phyloP scores from a whole-genome alignment of 2,888 invertebrate species.

The Lumbricus terrestris region DNA sequence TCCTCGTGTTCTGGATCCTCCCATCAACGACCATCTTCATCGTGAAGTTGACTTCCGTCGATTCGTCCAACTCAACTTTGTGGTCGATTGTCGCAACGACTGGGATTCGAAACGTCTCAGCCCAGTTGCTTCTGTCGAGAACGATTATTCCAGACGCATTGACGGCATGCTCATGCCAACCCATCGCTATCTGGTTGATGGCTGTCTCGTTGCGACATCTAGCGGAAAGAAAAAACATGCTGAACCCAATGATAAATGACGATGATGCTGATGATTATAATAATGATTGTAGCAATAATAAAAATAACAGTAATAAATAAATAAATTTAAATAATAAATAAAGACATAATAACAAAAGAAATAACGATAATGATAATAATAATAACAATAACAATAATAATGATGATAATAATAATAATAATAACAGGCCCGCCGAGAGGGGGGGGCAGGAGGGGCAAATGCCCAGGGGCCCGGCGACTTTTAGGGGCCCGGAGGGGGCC shows the following conservation, averaged over 20 bases:
- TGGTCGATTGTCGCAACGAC: slow-evolving; percentile 27
- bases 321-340: too few relatives aligned
- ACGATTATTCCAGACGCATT: slow-evolving; percentile 8
- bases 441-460: too few relatives aligned
- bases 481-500: too few relatives aligned
- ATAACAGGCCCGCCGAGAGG: too few relatives aligned
- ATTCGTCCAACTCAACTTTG: slow-evolving; percentile 11
- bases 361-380: too few relatives aligned
- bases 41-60: slow-evolving; percentile 23
- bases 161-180: slow-evolving; percentile 14
- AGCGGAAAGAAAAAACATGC: background rate
- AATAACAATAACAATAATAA: too few relatives aligned
- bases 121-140: slow-evolving; percentile 28
- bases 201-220: slow-evolving; percentile 13
- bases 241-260: background rate
- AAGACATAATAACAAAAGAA: too few relatives aligned
- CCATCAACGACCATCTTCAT: slow-evolving; percentile 29
- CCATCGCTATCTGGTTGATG: slow-evolving; percentile 16
- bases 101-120: slow-evolving; percentile 27
- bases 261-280: background rate
- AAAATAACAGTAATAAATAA: too few relatives aligned
- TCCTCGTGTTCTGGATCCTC: slow-evolving; percentile 19
- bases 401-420: too few relatives aligned
- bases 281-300: too few relatives aligned
- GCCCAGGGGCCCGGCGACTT: too few relatives aligned